A percentile compares a stretch with the other conserved stretches of the same genome.
phyloP scores from a whole-genome alignment of 1,140 invertebrate genomes.

The Penaeus chinensis region DNA sequence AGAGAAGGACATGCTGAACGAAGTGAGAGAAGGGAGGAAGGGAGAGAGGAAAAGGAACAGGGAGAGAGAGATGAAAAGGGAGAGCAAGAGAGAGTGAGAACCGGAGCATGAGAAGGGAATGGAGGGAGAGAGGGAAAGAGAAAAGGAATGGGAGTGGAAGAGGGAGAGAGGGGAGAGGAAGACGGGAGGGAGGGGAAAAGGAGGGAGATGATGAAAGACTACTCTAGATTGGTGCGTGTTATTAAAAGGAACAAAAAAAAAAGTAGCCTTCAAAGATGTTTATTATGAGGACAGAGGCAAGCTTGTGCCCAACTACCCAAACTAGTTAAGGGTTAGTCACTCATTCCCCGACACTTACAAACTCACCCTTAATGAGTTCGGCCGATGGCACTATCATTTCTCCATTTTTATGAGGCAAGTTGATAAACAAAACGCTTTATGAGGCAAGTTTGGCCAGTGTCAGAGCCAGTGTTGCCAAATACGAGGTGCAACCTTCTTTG shows the following conservation, averaged over 20 bases:
- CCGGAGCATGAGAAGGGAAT: too few species aligned
- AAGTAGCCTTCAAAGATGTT: not conserved
- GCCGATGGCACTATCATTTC: constrained; percentile 46
- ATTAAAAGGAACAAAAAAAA: too few species aligned
- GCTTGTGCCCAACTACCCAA: constrained; percentile 28
- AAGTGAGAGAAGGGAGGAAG: too few species aligned
- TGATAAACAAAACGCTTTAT: constrained; percentile 46
- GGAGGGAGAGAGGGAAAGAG: not conserved
- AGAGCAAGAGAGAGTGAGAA: too few species aligned
- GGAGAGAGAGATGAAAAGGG: too few species aligned
- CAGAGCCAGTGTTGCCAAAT: constrained; percentile 29
- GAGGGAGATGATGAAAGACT: too few species aligned
- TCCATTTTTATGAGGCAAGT: constrained; percentile 49
- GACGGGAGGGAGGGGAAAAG: too few species aligned
- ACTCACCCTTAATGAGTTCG: constrained; percentile 47
- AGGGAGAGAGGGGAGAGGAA: too few species aligned
- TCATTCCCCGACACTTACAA: constrained; percentile 46
- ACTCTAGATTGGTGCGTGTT: too few species aligned
- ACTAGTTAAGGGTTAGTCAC: constrained; percentile 49
- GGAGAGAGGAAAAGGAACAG: too few species aligned
- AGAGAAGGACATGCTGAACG: not conserved
- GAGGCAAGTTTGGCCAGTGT: constrained; percentile 32
- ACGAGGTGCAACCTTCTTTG: constrained; percentile 27
- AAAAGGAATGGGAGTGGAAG: not conserved
- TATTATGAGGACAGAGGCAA: constrained; percentile 33